These are phyloP conservation scores for Papilio machaon DNA, from an alignment of 1,140 invertebrate genomes.

Conservation along the genomic window DNA sequence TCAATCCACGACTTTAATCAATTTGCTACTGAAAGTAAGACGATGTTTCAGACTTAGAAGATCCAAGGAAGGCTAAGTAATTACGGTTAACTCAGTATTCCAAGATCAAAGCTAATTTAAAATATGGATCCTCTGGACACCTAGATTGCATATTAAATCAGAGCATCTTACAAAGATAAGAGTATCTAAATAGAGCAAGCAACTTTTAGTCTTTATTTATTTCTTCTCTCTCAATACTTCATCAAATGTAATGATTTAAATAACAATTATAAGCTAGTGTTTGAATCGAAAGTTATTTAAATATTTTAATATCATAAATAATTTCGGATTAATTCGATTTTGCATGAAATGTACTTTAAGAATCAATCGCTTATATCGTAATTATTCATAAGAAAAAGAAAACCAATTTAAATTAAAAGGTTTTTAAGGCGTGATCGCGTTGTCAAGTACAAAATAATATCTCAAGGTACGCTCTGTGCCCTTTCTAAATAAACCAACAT, in stretches of 20 bases:
- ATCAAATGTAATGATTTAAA: not conserved
- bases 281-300: not conserved
- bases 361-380: too few relatives aligned
- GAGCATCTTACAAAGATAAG: conserved; percentile 52
- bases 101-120: conserved; percentile 70
- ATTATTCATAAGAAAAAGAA: too few relatives aligned
- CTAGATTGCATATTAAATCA: conserved; percentile 77
- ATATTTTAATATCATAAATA: not conserved
- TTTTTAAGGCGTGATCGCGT: not conserved
- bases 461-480: conserved; percentile 17
- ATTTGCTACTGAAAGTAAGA: conserved; percentile 9
- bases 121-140: conserved; percentile 69
- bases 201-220: not conserved
- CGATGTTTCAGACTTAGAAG: not conserved
- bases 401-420: not conserved
- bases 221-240: conserved; percentile 25
- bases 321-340: not conserved
- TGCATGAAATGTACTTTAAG: too few relatives aligned
- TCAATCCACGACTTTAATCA: not conserved
- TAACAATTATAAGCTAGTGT: not conserved
- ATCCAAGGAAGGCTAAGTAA: conserved; percentile 50
- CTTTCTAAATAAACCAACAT: conserved; percentile 47
- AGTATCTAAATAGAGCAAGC: conserved; percentile 40
- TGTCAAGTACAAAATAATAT: conserved; percentile 23
- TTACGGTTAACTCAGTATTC: conserved; percentile 70